These are phyloP conservation scores for Mirounga angustirostris DNA, from an alignment of 2,113 vertebrate species.

Conservation along the genomic window DNA sequence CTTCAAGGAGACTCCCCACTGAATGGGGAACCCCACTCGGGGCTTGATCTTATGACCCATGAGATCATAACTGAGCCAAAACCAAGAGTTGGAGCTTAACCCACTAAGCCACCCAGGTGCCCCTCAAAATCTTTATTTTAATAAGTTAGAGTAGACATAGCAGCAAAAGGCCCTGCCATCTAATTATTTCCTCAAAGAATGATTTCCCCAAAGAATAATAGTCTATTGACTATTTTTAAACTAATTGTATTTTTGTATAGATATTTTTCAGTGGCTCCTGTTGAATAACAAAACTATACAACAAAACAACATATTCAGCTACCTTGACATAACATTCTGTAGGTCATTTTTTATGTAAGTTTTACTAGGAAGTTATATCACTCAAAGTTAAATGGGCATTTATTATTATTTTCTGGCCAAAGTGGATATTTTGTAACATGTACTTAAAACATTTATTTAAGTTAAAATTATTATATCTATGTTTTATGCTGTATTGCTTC, in stretches of 20 bases:
- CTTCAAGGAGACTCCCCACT: neutral
- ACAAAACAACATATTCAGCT: neutral
- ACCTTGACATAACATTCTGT: neutral
- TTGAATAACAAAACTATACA: neutral
- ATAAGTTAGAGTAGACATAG: neutral
- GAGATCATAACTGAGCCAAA: neutral
- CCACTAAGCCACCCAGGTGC: neutral
- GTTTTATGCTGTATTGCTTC: neutral
- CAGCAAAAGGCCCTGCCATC: neutral
- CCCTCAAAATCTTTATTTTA: neutral
- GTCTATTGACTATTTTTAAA: neutral
- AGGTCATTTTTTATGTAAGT: neutral
- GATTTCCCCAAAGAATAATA: neutral
- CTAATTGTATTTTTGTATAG: neutral
- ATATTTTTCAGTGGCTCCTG: neutral
- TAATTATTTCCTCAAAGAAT: conserved; percentile 6
- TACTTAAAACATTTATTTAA: neutral
- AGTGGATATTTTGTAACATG: neutral
- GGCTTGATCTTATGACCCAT: no score
- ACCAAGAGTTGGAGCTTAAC: neutral
- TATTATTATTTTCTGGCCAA: conserved; percentile 23
- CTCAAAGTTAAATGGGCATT: neutral
- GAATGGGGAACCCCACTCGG: neutral
- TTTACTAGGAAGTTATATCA: neutral
- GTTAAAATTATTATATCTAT: neutral